These are phyloP conservation scores for Botia almorhae DNA, from an alignment of 2,797 vertebrate species.

Conservation along the genomic window DNA sequence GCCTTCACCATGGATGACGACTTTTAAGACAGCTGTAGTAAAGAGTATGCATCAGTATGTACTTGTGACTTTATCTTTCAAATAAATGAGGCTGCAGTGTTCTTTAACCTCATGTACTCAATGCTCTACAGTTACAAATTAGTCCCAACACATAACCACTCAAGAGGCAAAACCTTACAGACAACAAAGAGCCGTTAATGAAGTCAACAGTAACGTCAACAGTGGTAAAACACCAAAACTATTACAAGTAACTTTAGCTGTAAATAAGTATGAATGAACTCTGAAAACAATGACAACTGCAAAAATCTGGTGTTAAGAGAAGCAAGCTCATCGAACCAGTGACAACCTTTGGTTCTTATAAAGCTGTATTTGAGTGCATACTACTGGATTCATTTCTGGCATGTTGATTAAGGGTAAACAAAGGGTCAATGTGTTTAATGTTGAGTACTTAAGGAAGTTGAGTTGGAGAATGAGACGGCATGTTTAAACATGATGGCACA, in stretches of 20 bases:
- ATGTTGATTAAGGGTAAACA: conserved; percentile 2
- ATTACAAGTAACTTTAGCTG: not conserved
- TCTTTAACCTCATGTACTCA: not conserved
- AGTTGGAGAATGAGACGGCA: not conserved
- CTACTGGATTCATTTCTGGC: conserved; percentile 12
- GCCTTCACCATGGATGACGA: not conserved
- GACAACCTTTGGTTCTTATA: not conserved
- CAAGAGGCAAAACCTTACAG: not conserved
- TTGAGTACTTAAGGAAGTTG: not conserved
- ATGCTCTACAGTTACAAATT: not conserved
- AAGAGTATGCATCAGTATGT: not conserved
- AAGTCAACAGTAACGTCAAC: not conserved
- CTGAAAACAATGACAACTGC: not conserved
- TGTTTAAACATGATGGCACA: conserved; percentile 8
- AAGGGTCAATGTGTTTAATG: not conserved
- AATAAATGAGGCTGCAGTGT: not conserved
- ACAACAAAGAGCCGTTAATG: not conserved
- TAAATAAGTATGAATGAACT: not conserved
- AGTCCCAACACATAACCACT: not conserved
- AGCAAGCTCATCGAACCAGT: not conserved
- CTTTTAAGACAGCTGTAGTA: not conserved
- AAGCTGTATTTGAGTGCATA: conserved; percentile 6
- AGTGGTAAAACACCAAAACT: not conserved
- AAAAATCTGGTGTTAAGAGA: not conserved
- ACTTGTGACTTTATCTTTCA: not conserved